Base-by-base conservation (phyloP, 2,113 vertebrate species). In the Ailuropoda melanoleuca region DNA sequence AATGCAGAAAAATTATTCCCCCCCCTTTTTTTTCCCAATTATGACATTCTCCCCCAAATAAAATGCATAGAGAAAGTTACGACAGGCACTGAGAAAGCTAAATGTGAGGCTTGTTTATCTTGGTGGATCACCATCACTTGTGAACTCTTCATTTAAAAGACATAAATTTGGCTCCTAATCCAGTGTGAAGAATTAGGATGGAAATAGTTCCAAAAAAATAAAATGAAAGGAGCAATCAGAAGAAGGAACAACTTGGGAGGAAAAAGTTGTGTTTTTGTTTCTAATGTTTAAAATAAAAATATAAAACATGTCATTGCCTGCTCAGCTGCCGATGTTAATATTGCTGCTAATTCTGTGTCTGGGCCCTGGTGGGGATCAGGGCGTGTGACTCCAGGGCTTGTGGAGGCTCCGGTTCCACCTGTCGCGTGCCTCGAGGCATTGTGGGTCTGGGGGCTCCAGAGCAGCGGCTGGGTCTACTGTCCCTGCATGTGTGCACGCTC, bases 201-300 rank as follows among this genome's bases (percentile, higher is more conserved):
- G 88, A 94, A 97, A 39, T 43, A 50, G 39, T 88, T 96, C 43
- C 82, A 43, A 78, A 82, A 95, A 77, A 70, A 34, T 53, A 72
- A 74, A 89, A 74, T 56, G 68, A 83, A 94, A 89, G 17, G 58
- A 87, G 46, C 83, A 96, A 62, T 68, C 29, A 48, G 8, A n/a
- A 18, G 10, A 87, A 89, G 86, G 26, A 92, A 34, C 46, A 56
- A 29, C 78, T 87, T 96, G 46, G 6, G 43, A 89, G 68, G 68
- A 91, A 95, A 56, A 9, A 6, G 46, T 95, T 92, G 56, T 92
- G 56, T 21, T 60, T 88, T 90, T 62, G 37, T 62, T 85, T 85
- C 87, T 70, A 46, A 39, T 62, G 58, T 97, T 97, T 93, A n/a
- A 90, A 92, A 93, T 72, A 86, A 88, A 88, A 56, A 78, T 84